Evolutionary conservation across 53 echinoderm and acorn worm genomes (phyloP).

Genomic region (Holothuria leucospilota): DNA sequence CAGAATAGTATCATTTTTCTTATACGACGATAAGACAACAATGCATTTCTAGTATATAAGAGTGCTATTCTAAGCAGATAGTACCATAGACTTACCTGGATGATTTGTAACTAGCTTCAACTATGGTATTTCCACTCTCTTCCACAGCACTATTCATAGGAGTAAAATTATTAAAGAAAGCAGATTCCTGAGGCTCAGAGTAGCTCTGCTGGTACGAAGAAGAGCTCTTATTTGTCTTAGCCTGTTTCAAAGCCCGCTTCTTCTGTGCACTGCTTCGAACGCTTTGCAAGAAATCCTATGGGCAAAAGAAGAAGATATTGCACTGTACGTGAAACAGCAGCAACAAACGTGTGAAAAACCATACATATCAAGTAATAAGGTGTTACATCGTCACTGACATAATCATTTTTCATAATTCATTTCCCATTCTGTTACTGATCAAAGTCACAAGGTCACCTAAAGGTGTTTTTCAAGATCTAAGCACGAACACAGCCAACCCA

Average conservation of each 20-base stretch:
- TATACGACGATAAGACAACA: too few relatives aligned
- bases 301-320: background rate
- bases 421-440: too few relatives aligned
- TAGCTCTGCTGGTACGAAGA: conserved; percentile 26
- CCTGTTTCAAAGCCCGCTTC: conserved; percentile 88
- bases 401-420: too few relatives aligned
- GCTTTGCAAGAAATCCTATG: conserved; percentile 74
- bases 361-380: too few relatives aligned
- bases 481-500: too few relatives aligned
- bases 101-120: conserved; percentile 1
- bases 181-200: conserved; percentile 80
- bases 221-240: conserved; percentile 51
- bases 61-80: background rate
- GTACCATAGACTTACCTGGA: conserved; percentile 12
- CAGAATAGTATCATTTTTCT: too few relatives aligned
- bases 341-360: too few relatives aligned
- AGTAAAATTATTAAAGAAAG: conserved; percentile 71
- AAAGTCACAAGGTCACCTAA: too few relatives aligned
- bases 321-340: too few relatives aligned
- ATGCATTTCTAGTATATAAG: too few relatives aligned
- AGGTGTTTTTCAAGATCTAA: too few relatives aligned
- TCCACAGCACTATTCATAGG: conserved; percentile 24
- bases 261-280: conserved; percentile 94
- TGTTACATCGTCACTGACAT: too few relatives aligned
- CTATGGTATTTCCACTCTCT: background rate